Evolutionary conservation across 2,797 vertebrate genomes (phyloP).

Genomic region (Malacoctenus gilli): DNA sequence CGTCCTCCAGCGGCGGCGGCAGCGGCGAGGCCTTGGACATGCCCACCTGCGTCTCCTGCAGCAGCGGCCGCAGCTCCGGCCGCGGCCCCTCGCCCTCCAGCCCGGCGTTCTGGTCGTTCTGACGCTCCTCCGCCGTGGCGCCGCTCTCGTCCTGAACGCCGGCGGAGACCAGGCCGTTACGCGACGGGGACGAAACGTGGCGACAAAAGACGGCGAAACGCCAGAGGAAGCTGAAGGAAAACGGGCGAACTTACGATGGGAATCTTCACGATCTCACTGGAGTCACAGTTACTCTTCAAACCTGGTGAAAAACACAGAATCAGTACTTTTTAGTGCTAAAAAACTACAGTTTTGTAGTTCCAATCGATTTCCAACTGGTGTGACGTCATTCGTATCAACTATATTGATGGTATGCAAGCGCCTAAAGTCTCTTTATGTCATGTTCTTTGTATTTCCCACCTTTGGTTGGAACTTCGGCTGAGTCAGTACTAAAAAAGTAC

Average conservation of each 20-base stretch:
- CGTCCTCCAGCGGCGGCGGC: slow-evolving; percentile 76
- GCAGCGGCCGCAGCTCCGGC: slow-evolving; percentile 76
- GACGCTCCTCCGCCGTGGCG: slow-evolving; percentile 77
- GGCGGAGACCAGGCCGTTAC: no score
- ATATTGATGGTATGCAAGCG: no score
- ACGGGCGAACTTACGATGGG: slow-evolving; percentile 76
- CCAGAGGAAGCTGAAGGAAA: background rate
- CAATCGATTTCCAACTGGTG: no score
- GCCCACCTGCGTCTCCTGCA: slow-evolving; percentile 79
- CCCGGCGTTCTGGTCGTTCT: slow-evolving; percentile 78
- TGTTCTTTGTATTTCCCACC: no score
- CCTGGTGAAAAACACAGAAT: slow-evolving; percentile 47
- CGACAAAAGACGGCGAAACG: background rate
- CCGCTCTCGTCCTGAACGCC: slow-evolving; percentile 69
- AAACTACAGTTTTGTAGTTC: no score
- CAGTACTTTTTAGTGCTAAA: no score
- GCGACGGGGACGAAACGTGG: background rate
- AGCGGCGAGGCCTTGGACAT: slow-evolving; percentile 74
- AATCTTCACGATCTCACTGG: slow-evolving; percentile 79
- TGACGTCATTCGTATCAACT: no score
- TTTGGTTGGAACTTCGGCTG: no score
- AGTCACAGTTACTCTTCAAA: slow-evolving; percentile 55
- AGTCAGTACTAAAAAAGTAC: no score
- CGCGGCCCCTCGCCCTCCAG: slow-evolving; percentile 78
- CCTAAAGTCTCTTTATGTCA: no score